Percentiles rank a stretch among this genome's conserved stretches.
Evolutionary conservation across 2,113 vertebrate species (phyloP).

Genomic region (Pollachius pollachius): DNA sequence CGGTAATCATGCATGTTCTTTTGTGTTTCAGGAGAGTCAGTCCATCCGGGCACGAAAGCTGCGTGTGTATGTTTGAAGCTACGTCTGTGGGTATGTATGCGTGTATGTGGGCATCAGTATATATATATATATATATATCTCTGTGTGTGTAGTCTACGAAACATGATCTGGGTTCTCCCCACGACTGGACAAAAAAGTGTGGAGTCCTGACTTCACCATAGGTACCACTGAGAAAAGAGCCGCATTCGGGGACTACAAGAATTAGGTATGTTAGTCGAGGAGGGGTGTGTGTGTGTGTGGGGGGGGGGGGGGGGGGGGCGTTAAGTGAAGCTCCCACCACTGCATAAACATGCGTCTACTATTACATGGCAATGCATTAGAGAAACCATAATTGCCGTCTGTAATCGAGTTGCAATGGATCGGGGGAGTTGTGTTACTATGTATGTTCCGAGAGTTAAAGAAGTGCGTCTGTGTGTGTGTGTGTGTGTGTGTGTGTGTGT

Average conservation of each 20-base stretch:
- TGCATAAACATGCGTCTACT: slow-evolving; percentile 10
- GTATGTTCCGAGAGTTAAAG: no score
- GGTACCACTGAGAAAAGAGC: slow-evolving; percentile 1
- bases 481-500: no score
- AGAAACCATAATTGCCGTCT: slow-evolving; percentile 31
- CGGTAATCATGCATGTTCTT: slow-evolving; percentile 21
- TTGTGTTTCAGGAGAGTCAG: slow-evolving; percentile 6
- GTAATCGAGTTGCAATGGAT: no score
- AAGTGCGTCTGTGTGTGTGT: no score
- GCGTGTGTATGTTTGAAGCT: not conserved
- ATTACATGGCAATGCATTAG: slow-evolving; percentile 6
- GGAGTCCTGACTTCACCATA: not conserved
- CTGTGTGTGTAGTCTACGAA: not conserved
- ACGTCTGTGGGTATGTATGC: not conserved
- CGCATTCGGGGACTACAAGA: not conserved
- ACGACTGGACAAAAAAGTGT: not conserved
- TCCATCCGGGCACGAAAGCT: not conserved
- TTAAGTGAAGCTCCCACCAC: not conserved
- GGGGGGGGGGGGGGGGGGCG: not conserved
- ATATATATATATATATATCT: not conserved
- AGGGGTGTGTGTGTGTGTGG: no score
- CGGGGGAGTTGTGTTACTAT: no score
- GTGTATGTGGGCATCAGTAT: not conserved
- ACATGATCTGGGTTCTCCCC: not conserved
- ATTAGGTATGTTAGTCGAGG: no score